Base-by-base conservation (phyloP, 1,140 invertebrate genomes). In the Schlechtendalia chinensis region DNA sequence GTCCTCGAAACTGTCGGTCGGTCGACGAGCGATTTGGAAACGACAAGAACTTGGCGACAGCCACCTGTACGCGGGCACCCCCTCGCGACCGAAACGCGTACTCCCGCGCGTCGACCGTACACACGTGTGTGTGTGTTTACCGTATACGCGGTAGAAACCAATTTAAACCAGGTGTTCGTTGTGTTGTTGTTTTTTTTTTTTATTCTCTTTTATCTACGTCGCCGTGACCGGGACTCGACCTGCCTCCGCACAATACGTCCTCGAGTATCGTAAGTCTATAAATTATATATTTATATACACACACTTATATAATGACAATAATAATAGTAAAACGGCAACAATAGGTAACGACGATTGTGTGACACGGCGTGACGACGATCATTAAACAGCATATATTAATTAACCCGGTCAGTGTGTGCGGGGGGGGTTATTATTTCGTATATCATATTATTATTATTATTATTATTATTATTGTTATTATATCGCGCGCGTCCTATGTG, bases 151-250 rank as follows among this genome's bases (percentile, higher is more conserved):
- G 56, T n/a, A 27, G 75, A 79, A 79, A 79, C 58, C 75, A 79
- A 79, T 79, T 79, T 79, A 79, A 79, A 79, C 75, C 75, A 79
- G 75, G 75, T 79, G 75, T 79, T 79, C 75, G 22, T 3, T 8
- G 3, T 8, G 54, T 61, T 61, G 16, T 10, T 59, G 12, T 58
- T 1, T 22, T 2, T 29, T 19, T 59, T 24, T 72, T 24, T 32
- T 50, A 29, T 24, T 27, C 39, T 59, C 47, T 61, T 63, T 47
- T 45, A 63, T 79, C 19, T 45, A 29, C 75, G 39, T 63, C 58
- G 39, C 75, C 58, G 11, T 63, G 75, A 79, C 75, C 58, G 22
- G 39, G 39, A 10, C 39, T 11, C 17, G 29, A 16, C 17, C 29
- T 6, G 10, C 17, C 16, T 17, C 24, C 61, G 61, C 27, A 79